Percentiles rank a stretch among this genome's conserved stretches.
Evolutionary conservation across 2,113 vertebrate species (phyloP).

Genomic region (Beaufortia kweichowensis): DNA sequence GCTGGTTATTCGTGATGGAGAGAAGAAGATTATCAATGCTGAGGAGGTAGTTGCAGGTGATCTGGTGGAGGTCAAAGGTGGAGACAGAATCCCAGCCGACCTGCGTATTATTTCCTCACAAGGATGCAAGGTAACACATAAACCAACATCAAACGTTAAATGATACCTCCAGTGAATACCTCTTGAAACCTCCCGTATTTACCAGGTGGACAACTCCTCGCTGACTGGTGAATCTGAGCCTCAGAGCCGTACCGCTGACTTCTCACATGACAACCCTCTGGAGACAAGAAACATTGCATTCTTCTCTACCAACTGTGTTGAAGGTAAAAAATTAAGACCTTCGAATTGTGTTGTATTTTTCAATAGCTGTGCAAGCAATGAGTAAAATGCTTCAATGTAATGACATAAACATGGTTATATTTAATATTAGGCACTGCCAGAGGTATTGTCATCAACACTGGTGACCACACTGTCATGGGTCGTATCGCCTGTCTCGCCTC

Average conservation of each 20-base stretch:
- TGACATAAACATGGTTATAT: background rate
- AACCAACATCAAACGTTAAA: background rate
- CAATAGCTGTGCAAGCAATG: background rate
- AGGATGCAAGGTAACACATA: slow-evolving; percentile 85
- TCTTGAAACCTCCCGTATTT: background rate
- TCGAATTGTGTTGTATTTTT: background rate
- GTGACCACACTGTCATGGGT: slow-evolving; percentile 92
- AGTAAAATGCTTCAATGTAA: background rate
- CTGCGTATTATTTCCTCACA: slow-evolving; percentile 92
- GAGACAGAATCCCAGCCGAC: slow-evolving; percentile 93
- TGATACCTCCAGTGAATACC: background rate
- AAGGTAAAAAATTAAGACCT: slow-evolving; percentile 75
- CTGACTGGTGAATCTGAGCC: slow-evolving; percentile 93
- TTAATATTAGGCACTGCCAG: slow-evolving; percentile 78
- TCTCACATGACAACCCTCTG: slow-evolving; percentile 89
- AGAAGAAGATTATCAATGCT: slow-evolving; percentile 88
- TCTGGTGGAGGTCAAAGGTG: slow-evolving; percentile 93
- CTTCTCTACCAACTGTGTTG: slow-evolving; percentile 97
- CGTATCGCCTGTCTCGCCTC: slow-evolving; percentile 90
- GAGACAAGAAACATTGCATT: slow-evolving; percentile 94
- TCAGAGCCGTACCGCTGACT: slow-evolving; percentile 87
- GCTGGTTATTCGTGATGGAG: slow-evolving; percentile 89
- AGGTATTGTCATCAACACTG: slow-evolving; percentile 87
- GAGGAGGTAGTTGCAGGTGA: slow-evolving; percentile 90
- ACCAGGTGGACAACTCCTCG: slow-evolving; percentile 91